A percentile compares a stretch with the other conserved stretches of the same genome.
These are phyloP conservation scores for Gymnopithys bicolor DNA, from an alignment of 2,797 vertebrate genomes.

Conservation along the genomic window DNA sequence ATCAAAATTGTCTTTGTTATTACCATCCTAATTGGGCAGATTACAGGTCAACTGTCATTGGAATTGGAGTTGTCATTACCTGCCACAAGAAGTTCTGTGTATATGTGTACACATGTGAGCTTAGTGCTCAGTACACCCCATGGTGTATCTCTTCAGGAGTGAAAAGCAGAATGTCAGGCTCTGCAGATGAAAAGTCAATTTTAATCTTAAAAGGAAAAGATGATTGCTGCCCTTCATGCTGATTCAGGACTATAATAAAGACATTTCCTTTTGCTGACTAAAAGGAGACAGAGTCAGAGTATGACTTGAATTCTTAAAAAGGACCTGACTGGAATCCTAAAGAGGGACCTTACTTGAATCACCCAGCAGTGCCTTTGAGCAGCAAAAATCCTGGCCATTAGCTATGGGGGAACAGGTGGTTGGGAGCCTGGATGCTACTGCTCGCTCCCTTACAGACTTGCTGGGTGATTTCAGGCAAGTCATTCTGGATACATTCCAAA, in stretches of 20 bases:
- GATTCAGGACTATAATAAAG: constrained; percentile 46
- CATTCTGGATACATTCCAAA: not conserved
- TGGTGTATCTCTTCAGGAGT: accelerated
- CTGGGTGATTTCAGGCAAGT: not conserved
- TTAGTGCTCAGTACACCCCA: not conserved
- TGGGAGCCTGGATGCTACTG: not conserved
- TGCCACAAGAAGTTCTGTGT: not conserved
- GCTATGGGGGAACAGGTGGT: not conserved
- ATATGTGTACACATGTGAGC: not conserved
- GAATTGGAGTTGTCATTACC: not conserved
- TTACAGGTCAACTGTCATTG: not conserved
- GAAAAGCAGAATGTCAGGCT: not conserved
- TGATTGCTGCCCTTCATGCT: constrained; percentile 40
- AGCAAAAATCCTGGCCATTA: not conserved
- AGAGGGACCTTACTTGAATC: not conserved
- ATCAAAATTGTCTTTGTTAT: not conserved
- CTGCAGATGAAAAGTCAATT: constrained; percentile 30
- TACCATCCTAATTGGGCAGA: not conserved
- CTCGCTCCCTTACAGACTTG: not conserved
- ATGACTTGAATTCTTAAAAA: constrained; percentile 54
- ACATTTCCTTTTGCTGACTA: constrained; percentile 48
- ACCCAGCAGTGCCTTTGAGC: not conserved
- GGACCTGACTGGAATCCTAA: constrained; percentile 30
- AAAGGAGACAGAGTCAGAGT: not conserved
- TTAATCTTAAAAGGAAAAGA: constrained; percentile 40